Conservation (phyloP, 2,113 vertebrate species). For the Circaetus cinerascens region DNA sequence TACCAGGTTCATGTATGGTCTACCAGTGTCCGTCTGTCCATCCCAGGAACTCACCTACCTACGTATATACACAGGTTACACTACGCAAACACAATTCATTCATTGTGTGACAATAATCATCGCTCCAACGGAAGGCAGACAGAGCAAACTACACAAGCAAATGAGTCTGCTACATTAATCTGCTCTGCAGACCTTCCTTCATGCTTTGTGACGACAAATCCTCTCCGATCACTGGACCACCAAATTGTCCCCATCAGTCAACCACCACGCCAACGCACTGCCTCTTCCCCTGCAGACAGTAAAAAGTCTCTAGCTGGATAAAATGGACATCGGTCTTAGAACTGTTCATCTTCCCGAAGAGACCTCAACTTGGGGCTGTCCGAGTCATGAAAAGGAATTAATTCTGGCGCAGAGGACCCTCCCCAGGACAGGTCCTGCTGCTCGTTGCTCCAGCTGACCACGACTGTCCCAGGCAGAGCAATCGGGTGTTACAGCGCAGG, state of each 20-base stretch:
- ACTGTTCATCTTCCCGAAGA: neutral
- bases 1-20: neutral
- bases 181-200: neutral
- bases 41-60: neutral
- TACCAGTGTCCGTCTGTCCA: neutral
- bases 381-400: neutral
- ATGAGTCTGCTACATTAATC: neutral
- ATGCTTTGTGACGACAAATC: neutral
- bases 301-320: neutral
- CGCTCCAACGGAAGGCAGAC: accelerated
- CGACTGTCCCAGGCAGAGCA: neutral
- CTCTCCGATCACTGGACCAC: neutral
- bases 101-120: neutral
- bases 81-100: neutral
- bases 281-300: accelerated
- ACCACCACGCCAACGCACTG: neutral
- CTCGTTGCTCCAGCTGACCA: neutral
- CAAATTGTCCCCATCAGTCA: neutral
- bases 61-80: accelerated
- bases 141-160: neutral
- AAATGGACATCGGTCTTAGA: accelerated
- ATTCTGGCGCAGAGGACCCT: neutral
- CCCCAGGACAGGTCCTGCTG: neutral
- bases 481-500: accelerated
- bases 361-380: neutral